These are phyloP conservation scores for Agrilus cyanescens DNA, from an alignment of 2,888 invertebrate genomes.

Conservation along the genomic window DNA sequence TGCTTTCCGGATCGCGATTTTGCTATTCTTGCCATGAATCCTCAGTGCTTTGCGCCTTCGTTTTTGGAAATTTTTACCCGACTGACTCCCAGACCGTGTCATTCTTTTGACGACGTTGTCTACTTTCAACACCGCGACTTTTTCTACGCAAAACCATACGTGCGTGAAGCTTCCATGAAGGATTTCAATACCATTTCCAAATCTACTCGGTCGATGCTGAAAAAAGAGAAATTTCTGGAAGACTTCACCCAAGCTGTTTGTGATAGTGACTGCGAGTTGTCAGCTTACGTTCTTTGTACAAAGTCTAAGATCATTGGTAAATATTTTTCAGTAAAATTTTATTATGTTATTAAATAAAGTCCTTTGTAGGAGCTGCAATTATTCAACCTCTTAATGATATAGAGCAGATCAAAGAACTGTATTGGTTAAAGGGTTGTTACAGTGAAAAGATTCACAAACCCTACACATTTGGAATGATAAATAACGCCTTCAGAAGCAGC, in stretches of 20 bases:
- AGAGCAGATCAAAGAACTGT: no score
- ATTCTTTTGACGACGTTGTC: slow-evolving; percentile 34
- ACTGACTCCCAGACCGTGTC: slow-evolving; percentile 28
- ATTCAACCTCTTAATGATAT: no score
- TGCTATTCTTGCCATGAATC: slow-evolving; percentile 46
- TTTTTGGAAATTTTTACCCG: slow-evolving; percentile 44
- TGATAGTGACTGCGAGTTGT: slow-evolving; percentile 17
- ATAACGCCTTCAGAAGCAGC: no score
- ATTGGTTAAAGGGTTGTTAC: no score
- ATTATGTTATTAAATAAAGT: no score
- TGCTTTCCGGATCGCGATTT: slow-evolving; percentile 54
- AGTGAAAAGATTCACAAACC: no score
- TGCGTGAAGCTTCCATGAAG: slow-evolving; percentile 17
- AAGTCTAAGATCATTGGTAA: no score
- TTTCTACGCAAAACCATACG: slow-evolving; percentile 19
- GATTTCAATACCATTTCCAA: slow-evolving; percentile 17
- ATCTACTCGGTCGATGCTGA: slow-evolving; percentile 19
- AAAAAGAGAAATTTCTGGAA: slow-evolving; percentile 12
- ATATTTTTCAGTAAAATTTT: no score
- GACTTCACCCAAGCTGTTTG: slow-evolving; percentile 20
- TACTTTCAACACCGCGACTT: slow-evolving; percentile 35
- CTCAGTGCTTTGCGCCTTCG: slow-evolving; percentile 38
- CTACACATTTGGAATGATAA: no score
- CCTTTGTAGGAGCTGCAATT: no score
- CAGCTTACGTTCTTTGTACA: slow-evolving; percentile 18